These are phyloP conservation scores for Torymus aiolomorphi DNA, from an alignment of 2,888 invertebrate genomes.

Conservation along the genomic window DNA sequence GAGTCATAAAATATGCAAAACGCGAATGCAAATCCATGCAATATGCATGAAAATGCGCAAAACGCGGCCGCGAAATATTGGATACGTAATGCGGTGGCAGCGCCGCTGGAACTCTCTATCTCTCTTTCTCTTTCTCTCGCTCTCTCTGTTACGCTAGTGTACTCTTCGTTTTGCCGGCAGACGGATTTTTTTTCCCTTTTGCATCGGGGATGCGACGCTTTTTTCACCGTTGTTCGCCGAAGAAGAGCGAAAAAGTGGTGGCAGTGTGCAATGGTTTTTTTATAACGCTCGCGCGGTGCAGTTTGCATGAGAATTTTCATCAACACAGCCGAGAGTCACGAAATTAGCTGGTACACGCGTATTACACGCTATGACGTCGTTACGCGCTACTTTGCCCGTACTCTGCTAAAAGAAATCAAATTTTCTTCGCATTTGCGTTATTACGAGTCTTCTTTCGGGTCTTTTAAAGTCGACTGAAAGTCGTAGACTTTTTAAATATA, in stretches of 20 bases:
- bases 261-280: conserved; percentile 42
- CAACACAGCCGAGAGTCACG: conserved; percentile 3
- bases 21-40: conserved; percentile 71
- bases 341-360: conserved; percentile 37
- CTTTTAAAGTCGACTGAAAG: background rate
- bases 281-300: conserved; percentile 29
- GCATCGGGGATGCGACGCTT: background rate
- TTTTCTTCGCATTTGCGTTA: conserved; percentile 4
- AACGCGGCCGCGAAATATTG: conserved; percentile 67
- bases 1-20: conserved; percentile 73
- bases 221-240: background rate
- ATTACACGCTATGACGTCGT: background rate
- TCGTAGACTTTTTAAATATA: background rate
- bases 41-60: conserved; percentile 72
- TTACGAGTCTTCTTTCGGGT: too few relatives aligned
- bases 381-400: background rate
- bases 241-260: conserved; percentile 7
- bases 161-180: conserved; percentile 2
- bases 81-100: conserved; percentile 62
- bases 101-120: background rate
- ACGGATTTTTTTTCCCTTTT: background rate
- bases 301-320: conserved; percentile 43
- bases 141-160: conserved; percentile 2
- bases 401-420: conserved; percentile 16
- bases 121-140: background rate